These are phyloP conservation scores for Ericerus pela DNA, from an alignment of 1,140 invertebrate species.

Conservation along the genomic window DNA sequence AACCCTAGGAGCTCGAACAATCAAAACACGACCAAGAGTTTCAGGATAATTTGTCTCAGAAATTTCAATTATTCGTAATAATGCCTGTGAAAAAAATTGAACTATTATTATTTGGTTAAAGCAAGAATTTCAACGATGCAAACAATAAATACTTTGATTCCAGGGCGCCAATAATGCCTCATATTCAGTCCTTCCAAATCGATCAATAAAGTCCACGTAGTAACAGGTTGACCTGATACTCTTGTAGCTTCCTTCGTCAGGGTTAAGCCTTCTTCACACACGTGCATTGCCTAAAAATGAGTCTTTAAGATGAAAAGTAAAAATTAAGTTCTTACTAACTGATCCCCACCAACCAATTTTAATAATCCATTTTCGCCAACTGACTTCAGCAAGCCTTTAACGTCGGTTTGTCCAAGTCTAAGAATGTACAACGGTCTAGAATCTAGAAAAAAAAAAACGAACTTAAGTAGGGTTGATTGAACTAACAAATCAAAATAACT, in stretches of 20 bases:
- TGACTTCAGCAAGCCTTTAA: slow-evolving; percentile 82
- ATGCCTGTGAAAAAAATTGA: slow-evolving; percentile 34
- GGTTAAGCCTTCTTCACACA: slow-evolving; percentile 70
- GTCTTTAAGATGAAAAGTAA: not conserved
- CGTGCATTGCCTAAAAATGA: slow-evolving; percentile 50
- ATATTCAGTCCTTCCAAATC: slow-evolving; percentile 90
- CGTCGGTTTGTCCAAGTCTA: slow-evolving; percentile 82
- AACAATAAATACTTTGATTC: slow-evolving; percentile 55
- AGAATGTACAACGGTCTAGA: slow-evolving; percentile 81
- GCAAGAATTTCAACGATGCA: not conserved
- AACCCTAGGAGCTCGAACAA: slow-evolving; percentile 75
- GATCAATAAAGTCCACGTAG: slow-evolving; percentile 78
- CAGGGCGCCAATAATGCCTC: slow-evolving; percentile 87
- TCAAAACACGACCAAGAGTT: slow-evolving; percentile 76
- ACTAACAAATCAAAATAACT: slow-evolving; percentile 11
- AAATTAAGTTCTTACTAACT: not conserved
- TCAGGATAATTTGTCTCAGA: slow-evolving; percentile 94
- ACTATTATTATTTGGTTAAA: not conserved
- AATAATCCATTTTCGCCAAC: slow-evolving; percentile 85
- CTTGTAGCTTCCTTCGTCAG: slow-evolving; percentile 70
- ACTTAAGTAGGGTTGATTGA: slow-evolving; percentile 15
- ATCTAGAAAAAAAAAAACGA: slow-evolving; percentile 40
- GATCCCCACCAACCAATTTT: slow-evolving; percentile 48
- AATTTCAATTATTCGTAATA: slow-evolving; percentile 86
- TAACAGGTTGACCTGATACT: slow-evolving; percentile 55